Percentiles rank a stretch among this genome's conserved stretches.
These are phyloP conservation scores for Halichoeres trimaculatus DNA, from an alignment of 2,113 vertebrate species.

Conservation along the genomic window DNA sequence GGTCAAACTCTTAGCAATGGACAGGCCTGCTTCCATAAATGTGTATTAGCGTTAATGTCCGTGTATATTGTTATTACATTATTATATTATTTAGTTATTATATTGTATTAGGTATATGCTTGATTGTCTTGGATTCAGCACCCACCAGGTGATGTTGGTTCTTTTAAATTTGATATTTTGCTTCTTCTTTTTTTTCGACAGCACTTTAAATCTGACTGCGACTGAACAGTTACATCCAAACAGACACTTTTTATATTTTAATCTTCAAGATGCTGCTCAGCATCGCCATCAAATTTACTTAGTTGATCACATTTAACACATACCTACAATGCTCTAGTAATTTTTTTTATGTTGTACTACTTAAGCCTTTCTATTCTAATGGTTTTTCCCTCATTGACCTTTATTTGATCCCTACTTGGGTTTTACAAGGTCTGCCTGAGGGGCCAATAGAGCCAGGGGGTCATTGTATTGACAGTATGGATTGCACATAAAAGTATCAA, in stretches of 20 bases:
- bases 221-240: background rate
- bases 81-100: too few relatives aligned
- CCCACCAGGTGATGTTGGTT: too few relatives aligned
- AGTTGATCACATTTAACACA: background rate
- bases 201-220: background rate
- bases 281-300: background rate
- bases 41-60: too few relatives aligned
- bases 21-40: too few relatives aligned
- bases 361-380: constrained; percentile 5
- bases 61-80: too few relatives aligned
- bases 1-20: too few relatives aligned
- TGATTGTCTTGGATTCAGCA: too few relatives aligned
- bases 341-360: too few relatives aligned
- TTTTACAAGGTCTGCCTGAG: background rate
- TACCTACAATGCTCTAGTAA: too few relatives aligned
- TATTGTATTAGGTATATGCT: too few relatives aligned
- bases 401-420: constrained; percentile 16
- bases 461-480: constrained; percentile 31
- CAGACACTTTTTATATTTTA: background rate
- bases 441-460: constrained; percentile 22
- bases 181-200: background rate
- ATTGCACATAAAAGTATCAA: constrained; percentile 23
- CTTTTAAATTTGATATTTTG: too few relatives aligned
- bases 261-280: background rate
- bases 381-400: constrained; percentile 19